Percentiles rank a stretch among this genome's conserved stretches.
These are phyloP conservation scores for Arctopsyche grandis DNA, from an alignment of 1,140 invertebrate genomes.

Conservation along the genomic window DNA sequence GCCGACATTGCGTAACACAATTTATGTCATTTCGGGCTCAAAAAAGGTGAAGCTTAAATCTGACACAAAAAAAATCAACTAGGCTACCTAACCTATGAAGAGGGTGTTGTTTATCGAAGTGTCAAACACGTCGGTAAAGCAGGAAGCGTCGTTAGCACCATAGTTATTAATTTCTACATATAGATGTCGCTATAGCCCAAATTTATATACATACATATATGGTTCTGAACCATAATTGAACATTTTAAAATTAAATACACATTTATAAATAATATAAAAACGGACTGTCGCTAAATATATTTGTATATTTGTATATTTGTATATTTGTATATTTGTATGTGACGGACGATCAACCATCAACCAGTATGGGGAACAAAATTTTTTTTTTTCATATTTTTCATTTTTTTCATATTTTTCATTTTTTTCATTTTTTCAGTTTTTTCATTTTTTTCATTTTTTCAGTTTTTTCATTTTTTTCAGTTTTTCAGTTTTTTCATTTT, in stretches of 20 bases:
- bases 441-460: too few species aligned
- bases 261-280: neutral
- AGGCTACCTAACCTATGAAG: neutral
- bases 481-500: too few species aligned
- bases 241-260: neutral
- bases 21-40: conserved; percentile 47
- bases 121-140: conserved; percentile 44
- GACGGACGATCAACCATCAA: too few species aligned
- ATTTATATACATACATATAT: neutral
- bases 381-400: too few species aligned
- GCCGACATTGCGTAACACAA: conserved; percentile 40
- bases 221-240: neutral
- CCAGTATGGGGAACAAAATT: too few species aligned
- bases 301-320: neutral
- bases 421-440: too few species aligned
- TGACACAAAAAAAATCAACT: conserved; percentile 29
- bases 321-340: too few species aligned
- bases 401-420: too few species aligned
- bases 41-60: conserved; percentile 29
- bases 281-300: neutral
- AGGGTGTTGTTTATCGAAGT: conserved; percentile 36
- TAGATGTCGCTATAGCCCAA: neutral
- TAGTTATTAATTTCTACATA: neutral
- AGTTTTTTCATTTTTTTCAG: too few species aligned
- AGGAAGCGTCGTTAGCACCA: neutral